These are phyloP conservation scores for Melanotaenia parkinsoni DNA, from an alignment of 2,797 vertebrate genomes.

Conservation along the genomic window DNA sequence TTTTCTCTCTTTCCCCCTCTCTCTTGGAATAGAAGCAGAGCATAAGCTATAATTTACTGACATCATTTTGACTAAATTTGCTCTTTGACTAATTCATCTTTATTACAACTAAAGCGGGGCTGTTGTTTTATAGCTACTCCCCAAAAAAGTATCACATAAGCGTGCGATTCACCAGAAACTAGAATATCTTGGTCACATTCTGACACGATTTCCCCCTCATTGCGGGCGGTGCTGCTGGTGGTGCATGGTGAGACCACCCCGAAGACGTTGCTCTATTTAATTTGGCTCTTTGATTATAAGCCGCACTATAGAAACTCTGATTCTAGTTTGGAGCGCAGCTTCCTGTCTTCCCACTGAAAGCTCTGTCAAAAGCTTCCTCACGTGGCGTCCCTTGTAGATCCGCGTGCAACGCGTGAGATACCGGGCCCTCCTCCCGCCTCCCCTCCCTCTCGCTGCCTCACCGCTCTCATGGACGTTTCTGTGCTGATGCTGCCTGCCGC, in stretches of 20 bases:
- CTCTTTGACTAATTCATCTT: no score
- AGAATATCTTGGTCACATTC: not conserved
- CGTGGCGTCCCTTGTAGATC: conserved; percentile 79
- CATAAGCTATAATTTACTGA: no score
- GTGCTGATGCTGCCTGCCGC: conserved; percentile 68
- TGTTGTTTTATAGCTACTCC: no score
- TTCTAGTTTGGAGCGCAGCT: conserved; percentile 47
- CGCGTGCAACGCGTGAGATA: conserved; percentile 84
- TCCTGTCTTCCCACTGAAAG: conserved; percentile 58
- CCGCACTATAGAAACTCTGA: conserved; percentile 33
- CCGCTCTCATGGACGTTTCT: conserved; percentile 62
- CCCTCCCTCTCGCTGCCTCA: conserved; percentile 25
- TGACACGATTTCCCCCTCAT: conserved; percentile 12
- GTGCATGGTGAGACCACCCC: conserved; percentile 33
- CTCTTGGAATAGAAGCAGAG: no score
- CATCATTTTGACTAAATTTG: no score
- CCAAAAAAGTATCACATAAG: no score
- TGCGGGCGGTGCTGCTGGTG: conserved; percentile 20
- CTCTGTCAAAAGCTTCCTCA: conserved; percentile 74
- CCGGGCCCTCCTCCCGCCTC: conserved; percentile 50
- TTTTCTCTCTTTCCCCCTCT: no score
- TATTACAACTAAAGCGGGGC: no score
- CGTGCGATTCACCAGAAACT: not conserved
- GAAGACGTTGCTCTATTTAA: conserved; percentile 60
- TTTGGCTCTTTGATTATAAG: conserved; percentile 54